These are phyloP conservation scores for Dione juno DNA, from an alignment of 2,888 invertebrate species.

Conservation along the genomic window DNA sequence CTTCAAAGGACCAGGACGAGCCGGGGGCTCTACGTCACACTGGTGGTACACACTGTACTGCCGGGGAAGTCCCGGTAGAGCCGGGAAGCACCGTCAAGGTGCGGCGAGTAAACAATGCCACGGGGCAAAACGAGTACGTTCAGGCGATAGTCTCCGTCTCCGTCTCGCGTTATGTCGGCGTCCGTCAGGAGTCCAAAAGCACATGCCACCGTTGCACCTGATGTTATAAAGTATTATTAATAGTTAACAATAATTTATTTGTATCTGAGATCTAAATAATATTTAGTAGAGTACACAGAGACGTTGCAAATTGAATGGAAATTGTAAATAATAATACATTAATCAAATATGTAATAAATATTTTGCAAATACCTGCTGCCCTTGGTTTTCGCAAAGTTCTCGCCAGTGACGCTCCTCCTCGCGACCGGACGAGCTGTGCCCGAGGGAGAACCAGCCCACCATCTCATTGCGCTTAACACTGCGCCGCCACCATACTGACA, in stretches of 20 bases:
- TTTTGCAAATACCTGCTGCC: slow-evolving; percentile 87
- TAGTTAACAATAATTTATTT: not conserved
- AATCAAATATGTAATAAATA: not conserved
- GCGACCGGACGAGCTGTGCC: slow-evolving; percentile 95
- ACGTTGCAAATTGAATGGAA: too few relatives aligned
- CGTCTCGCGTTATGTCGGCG: slow-evolving; percentile 65
- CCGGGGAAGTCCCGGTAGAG: slow-evolving; percentile 44
- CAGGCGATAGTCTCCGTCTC: slow-evolving; percentile 58
- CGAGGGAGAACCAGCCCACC: slow-evolving; percentile 98
- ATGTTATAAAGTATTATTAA: too few relatives aligned
- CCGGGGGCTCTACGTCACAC: slow-evolving; percentile 33
- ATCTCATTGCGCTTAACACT: slow-evolving; percentile 97
- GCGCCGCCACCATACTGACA: slow-evolving; percentile 96
- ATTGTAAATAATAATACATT: too few relatives aligned
- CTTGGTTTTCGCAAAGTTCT: slow-evolving; percentile 94
- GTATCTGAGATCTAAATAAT: too few relatives aligned
- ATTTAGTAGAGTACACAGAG: too few relatives aligned
- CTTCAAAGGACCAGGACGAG: slow-evolving; percentile 45
- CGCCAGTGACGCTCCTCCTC: slow-evolving; percentile 97
- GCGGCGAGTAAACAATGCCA: slow-evolving; percentile 46
- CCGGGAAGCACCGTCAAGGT: slow-evolving; percentile 43
- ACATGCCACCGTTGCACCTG: slow-evolving; percentile 97
- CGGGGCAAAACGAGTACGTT: slow-evolving; percentile 46
- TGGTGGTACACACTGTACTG: slow-evolving; percentile 38
- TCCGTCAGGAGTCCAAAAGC: slow-evolving; percentile 89